Base-by-base conservation (phyloP, 2,797 vertebrate genomes). In the Premnoplex brunnescens region DNA sequence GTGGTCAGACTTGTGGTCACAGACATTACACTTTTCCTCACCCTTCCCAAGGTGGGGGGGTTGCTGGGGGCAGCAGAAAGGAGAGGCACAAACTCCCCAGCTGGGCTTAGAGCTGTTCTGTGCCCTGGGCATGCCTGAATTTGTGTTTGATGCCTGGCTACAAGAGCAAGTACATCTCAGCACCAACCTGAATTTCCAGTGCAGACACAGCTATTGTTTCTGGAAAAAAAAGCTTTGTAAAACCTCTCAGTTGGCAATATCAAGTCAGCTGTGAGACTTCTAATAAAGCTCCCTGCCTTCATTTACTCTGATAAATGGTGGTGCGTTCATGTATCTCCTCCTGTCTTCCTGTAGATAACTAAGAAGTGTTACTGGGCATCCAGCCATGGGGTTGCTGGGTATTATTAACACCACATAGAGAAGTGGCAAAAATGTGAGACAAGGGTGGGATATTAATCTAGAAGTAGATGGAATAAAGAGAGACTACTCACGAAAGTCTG, bases 281-380 rank as follows among this genome's bases (percentile, higher is more conserved):
- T 90, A 89, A 90, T 86, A 56, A 91, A 85, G 67, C 80, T 94
- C 76, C 43, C 71, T 90, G 85, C 66, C 54, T 83, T 91, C 83
- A 52, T 86, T 94, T 41, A 23, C 37, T 37, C 63, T 76, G 92
- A 95, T 59, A 93, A 93, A 83, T 89, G 88, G 64, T 28, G 7
- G 9, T 54, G 80, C 44, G 66, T 86, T 87, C 64, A 54, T 55
- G 54, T 77, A 80, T 85, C 79, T 74, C 43, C 52, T 91, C 69
- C 82, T 95, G 88, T 56, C 74, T 43, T 79, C 59, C 34, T 80
- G 84, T 6, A 86, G 88, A 87, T 96, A 94, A 85, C 66, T 44
- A n/a, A 73, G 71, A 75, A 93, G 49, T 64, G 75, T 82, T 85
- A 18, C 49, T 80, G 77, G 49, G 68, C 52, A 77, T 52, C 59